Base-by-base conservation (phyloP, 1,140 invertebrate species). In the Drosophila nigrodunni region DNA sequence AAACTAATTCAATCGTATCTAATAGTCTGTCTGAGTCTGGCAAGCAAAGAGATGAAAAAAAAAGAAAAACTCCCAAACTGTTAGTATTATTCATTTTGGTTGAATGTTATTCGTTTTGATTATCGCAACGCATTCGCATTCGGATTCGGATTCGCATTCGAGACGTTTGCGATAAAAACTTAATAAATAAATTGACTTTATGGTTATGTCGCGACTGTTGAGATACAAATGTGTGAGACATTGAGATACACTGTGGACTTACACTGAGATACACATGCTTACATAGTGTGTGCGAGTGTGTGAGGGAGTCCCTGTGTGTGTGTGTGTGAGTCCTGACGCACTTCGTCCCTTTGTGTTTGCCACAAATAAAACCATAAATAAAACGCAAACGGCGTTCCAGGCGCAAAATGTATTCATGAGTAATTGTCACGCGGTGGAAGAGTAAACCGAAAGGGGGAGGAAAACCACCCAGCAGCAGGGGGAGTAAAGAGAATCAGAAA, bases 351-450 rank as follows among this genome's bases (percentile, higher is more conserved):
- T 88, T 89, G 83, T 89, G 74, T 89, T 88, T 78, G 86, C 85
- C 85, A 89, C 85, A 89, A 89, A 89, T 89, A 89, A 89, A 90
- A 89, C 85, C 85, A 89, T 89, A 89, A 89, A 89, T 89, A 89
- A 89, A 90, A 85, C 85, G 85, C 85, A 89, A 89, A 89, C 81
- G 81, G 67, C 85, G 78, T 78, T 62, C 62, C 62, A 89, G 80
- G 85, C 85, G 85, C 86, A 89, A 89, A 89, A 89, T 90, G 86
- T 90, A 89, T 89, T 89, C 85, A 89, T 89, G 85, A 89, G 86
- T 89, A 89, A 89, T 89, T 89, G 85, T 89, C 85, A 89, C 85
- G 86, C 85, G 85, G 13, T 30, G 46, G 18, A 11, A 21, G 25
- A 34, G 39, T 18, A n/a, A 13, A 6, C 11, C 3, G 3, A 21